A percentile compares a stretch with the other conserved stretches of the same genome.
Evolutionary conservation across 2,888 invertebrate species (phyloP).

Genomic region (Lucinisca nassula): DNA sequence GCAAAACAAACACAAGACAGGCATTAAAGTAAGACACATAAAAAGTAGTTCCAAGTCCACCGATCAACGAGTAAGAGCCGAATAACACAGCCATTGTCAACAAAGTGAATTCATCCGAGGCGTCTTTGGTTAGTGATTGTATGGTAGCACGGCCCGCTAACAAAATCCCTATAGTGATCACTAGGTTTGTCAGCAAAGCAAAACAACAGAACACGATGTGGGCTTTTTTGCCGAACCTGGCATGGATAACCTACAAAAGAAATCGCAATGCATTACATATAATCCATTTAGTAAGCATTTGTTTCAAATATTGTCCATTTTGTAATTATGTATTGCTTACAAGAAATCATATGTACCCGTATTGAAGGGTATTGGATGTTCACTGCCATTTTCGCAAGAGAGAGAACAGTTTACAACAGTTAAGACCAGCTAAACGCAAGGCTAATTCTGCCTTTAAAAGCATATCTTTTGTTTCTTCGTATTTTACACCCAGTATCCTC

Average conservation of each 20-base stretch:
- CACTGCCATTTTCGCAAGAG: no score
- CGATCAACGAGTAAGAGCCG: slow-evolving; percentile 85
- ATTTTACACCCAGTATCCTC: no score
- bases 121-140: slow-evolving; percentile 81
- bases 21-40: slow-evolving; percentile 87
- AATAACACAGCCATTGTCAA: slow-evolving; percentile 85
- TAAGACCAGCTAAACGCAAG: no score
- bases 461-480: no score
- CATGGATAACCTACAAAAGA: slow-evolving; percentile 81
- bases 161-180: slow-evolving; percentile 84
- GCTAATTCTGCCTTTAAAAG: no score
- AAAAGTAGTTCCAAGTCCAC: slow-evolving; percentile 86
- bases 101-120: slow-evolving; percentile 83
- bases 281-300: no score
- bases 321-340: no score
- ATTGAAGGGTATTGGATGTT: no score
- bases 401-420: no score
- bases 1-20: slow-evolving; percentile 83
- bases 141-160: slow-evolving; percentile 83
- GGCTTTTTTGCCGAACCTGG: slow-evolving; percentile 82
- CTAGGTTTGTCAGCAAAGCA: slow-evolving; percentile 84
- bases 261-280: no score
- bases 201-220: slow-evolving; percentile 85
- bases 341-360: no score
- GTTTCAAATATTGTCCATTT: no score